Conservation (phyloP, 2,113 vertebrate species). For the Illadopsis cleaveri region DNA sequence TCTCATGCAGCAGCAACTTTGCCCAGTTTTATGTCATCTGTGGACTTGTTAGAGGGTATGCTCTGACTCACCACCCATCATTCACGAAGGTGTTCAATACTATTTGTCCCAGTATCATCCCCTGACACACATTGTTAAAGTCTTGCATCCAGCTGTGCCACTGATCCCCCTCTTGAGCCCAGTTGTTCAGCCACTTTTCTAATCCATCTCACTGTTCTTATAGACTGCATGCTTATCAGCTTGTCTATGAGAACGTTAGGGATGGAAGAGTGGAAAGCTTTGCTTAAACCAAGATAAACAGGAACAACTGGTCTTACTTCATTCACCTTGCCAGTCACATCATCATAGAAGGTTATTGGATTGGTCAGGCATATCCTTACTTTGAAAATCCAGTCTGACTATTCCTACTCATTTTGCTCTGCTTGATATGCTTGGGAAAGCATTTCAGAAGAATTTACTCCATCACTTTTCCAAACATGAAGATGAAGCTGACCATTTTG, state of each 20-base stretch:
- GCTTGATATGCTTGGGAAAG: not conserved
- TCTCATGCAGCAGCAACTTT: not conserved
- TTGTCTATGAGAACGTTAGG: not conserved
- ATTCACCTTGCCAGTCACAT: not conserved
- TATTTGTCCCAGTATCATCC: not conserved
- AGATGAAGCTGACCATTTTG: not conserved
- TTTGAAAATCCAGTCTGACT: not conserved
- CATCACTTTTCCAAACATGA: not conserved
- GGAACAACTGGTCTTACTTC: not conserved
- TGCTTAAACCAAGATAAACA: not conserved
- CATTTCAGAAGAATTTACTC: not conserved
- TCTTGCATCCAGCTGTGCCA: not conserved
- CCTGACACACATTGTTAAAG: not conserved
- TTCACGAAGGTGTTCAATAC: not conserved
- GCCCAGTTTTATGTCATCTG: not conserved
- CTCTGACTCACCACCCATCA: rapidly evolving
- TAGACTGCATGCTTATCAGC: not conserved
- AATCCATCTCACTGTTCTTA: not conserved
- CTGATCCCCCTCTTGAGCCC: not conserved
- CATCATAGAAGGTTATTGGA: not conserved
- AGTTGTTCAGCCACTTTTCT: not conserved
- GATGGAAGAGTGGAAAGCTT: not conserved
- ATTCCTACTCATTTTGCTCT: not conserved
- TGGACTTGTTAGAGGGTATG: not conserved
- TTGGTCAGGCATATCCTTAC: not conserved